Evolutionary conservation across 2,888 invertebrate genomes (phyloP), one percentile per base, ranked within the genome.

Genomic region (Octonoba sinensis): DNA sequence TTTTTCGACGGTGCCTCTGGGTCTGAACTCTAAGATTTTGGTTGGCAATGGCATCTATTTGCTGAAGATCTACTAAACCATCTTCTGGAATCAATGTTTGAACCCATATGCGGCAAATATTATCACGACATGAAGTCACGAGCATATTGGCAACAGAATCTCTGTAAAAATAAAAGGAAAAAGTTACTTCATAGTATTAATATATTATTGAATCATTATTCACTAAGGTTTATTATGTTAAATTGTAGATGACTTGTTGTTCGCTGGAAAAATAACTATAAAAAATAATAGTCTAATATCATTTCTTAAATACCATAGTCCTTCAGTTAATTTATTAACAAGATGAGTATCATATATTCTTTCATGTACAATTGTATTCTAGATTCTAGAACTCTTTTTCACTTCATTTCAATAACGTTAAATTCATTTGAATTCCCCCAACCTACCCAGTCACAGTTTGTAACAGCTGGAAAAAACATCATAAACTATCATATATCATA

Each of bases 61-160:
- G 92, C 49, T 91, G 90, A 87, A 92, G 89, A 87, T 91, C 93
- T 27, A 94, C 93, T 84, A 94, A 92, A 73, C 97, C 97, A 90
- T 98, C 97, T 88, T 98, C 97, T 0, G 98, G 97, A 85, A 98
- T 91, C 83, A 97, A 93, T 0, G 98, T 99, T 90, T 99, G 99
- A 72, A 96, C 95, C 99, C 99, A 99, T 86, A 99, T 93, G 85
- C 99, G 93, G 88, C 98, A 99, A 87, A 99, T 99, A 90, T 99
- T 98, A 90, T 99, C 99, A 87, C 95, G 93, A 89, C 98, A 99
- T 67, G 97, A 98, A 78, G 99, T 99, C 82, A 99, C 96, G 86
- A 99, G 89, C 93, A 98, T 96, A 90, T 99, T 99, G 83, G 97
- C 96, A 16, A 99, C 97, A 70, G 97, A 96, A 72, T 97, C 97